Percentiles rank a stretch among this genome's conserved stretches.
Conservation (phyloP, 2,113 vertebrate genomes). For the Aspiorhynchus laticeps region DNA sequence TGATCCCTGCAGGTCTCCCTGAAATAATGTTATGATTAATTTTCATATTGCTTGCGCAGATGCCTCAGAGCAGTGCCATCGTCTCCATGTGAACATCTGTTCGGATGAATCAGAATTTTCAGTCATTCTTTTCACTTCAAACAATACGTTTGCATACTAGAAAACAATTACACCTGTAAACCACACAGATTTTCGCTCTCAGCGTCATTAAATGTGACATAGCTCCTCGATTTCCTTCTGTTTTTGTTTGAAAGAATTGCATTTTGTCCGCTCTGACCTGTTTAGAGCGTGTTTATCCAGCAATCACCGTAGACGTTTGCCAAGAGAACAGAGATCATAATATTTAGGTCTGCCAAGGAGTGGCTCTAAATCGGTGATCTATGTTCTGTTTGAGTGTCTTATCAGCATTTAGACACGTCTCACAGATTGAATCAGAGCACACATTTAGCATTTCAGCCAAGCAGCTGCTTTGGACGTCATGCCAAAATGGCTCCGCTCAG, state of each 20-base stretch:
- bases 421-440: not conserved
- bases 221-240: slow-evolving; percentile 5
- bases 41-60: not conserved
- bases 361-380: not conserved
- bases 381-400: slow-evolving; percentile 27
- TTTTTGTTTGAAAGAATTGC: slow-evolving; percentile 56
- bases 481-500: not conserved
- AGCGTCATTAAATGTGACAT: not conserved
- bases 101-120: not conserved
- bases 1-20: not conserved
- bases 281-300: slow-evolving; percentile 37
- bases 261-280: slow-evolving; percentile 48
- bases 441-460: slow-evolving; percentile 17
- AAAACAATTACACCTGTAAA: not conserved
- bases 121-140: not conserved
- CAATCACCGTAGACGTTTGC: slow-evolving; percentile 27
- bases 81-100: slow-evolving; percentile 5
- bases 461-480: slow-evolving; percentile 12
- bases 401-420: slow-evolving; percentile 27
- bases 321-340: slow-evolving; percentile 29
- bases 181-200: not conserved
- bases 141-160: not conserved
- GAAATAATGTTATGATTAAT: not conserved
- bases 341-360: slow-evolving; percentile 35
- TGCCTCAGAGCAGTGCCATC: not conserved